phyloP scores from a whole-genome alignment of 1,140 invertebrate species.

The Phocides pigmalion region DNA sequence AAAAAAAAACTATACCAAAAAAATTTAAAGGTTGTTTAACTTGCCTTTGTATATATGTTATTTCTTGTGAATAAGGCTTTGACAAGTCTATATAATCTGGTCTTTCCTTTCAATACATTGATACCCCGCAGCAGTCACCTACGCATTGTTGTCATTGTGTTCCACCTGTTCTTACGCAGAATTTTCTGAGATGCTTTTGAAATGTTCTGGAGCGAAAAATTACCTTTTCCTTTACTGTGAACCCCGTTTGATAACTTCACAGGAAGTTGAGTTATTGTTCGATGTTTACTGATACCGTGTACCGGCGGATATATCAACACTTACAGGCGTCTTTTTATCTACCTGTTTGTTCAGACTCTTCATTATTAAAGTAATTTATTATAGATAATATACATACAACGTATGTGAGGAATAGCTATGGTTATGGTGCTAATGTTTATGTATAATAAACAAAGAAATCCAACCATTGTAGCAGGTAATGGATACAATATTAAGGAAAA shows the following conservation, averaged over 20 bases:
- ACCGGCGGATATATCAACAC: not conserved
- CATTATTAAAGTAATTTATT: no score
- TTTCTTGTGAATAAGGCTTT: no score
- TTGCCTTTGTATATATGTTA: no score
- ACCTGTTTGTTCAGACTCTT: not conserved
- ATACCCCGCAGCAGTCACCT: not conserved
- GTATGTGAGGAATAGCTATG: no score
- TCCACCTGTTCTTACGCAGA: not conserved
- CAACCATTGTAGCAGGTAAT: no score
- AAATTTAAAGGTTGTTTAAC: no score
- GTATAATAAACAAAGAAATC: not conserved
- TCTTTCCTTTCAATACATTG: not conserved
- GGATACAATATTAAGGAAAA: no score
- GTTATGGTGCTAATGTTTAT: no score
- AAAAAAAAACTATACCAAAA: no score
- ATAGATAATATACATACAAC: no score
- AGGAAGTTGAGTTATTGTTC: not conserved
- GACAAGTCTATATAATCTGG: no score
- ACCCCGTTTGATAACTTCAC: not conserved
- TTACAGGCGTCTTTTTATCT: not conserved
- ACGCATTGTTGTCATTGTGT: not conserved
- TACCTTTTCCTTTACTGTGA: constrained; percentile 1
- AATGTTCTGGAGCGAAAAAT: constrained; percentile 2
- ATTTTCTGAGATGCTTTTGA: constrained; percentile 1
- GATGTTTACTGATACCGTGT: not conserved